These are phyloP conservation scores for Dynastes tityus DNA, from an alignment of 2,888 invertebrate species.

Conservation along the genomic window DNA sequence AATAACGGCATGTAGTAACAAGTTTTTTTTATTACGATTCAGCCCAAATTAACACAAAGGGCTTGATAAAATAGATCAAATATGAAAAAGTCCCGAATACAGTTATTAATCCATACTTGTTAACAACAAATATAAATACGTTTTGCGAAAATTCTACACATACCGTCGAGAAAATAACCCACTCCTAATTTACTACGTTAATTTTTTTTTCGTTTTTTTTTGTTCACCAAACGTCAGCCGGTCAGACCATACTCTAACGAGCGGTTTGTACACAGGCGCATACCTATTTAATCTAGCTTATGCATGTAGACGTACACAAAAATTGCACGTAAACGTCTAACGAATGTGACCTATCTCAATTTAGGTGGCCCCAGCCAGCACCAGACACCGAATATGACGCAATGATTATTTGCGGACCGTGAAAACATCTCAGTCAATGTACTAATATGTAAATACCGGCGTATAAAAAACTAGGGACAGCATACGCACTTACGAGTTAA, in stretches of 20 bases:
- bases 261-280: background rate
- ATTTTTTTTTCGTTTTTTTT: background rate
- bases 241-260: background rate
- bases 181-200: background rate
- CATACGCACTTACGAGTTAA: too few relatives aligned
- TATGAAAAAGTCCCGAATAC: too few relatives aligned
- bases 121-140: background rate
- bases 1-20: too few relatives aligned
- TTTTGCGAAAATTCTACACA: background rate
- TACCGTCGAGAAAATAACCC: background rate
- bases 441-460: constrained; percentile 52
- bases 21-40: too few relatives aligned
- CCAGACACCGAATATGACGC: constrained; percentile 44
- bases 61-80: too few relatives aligned
- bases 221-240: too few relatives aligned
- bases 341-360: constrained; percentile 60
- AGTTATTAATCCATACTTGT: too few relatives aligned
- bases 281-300: background rate
- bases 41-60: too few relatives aligned
- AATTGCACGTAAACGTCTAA: constrained; percentile 31
- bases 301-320: constrained; percentile 15
- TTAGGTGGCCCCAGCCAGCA: constrained; percentile 54
- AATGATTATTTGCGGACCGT: constrained; percentile 32
- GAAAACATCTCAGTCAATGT: constrained; percentile 48
- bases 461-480: background rate